These are phyloP conservation scores for Notoglanidium macrostoma DNA, from an alignment of 2,797 vertebrate genomes.

Conservation along the genomic window DNA sequence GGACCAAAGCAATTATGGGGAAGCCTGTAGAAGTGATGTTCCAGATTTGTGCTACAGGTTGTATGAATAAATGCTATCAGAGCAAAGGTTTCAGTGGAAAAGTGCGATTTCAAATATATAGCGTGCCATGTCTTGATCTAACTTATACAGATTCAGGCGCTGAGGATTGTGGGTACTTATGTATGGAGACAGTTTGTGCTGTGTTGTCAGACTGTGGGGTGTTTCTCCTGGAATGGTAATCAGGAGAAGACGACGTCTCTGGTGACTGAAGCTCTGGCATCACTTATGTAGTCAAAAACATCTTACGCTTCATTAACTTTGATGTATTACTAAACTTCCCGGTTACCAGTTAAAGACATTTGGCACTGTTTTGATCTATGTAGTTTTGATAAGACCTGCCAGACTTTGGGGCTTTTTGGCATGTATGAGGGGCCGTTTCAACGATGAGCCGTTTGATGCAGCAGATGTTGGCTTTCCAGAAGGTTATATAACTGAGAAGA, in stretches of 20 bases:
- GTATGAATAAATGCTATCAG: neutral
- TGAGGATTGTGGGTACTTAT: neutral
- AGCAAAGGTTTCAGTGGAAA: neutral
- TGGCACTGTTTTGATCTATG: neutral
- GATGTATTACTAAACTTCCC: slow-evolving; percentile 14
- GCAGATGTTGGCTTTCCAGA: neutral
- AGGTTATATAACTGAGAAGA: neutral
- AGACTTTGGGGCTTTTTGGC: neutral
- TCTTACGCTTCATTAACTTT: slow-evolving; percentile 19
- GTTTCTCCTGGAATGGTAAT: slow-evolving; percentile 24
- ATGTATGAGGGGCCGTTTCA: neutral
- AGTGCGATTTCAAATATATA: neutral
- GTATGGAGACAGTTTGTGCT: slow-evolving; percentile 20
- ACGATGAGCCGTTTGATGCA: neutral
- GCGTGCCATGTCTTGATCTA: neutral
- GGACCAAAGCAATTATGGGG: neutral
- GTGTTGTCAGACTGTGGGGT: slow-evolving; percentile 12
- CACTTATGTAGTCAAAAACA: neutral
- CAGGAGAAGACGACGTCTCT: neutral
- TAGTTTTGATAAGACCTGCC: neutral
- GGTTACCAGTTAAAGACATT: slow-evolving; percentile 8
- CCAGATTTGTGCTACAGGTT: neutral
- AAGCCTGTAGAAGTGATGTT: neutral
- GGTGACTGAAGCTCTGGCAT: neutral
- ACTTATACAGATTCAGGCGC: slow-evolving; percentile 11